Base-by-base conservation (phyloP, 2,888 invertebrate genomes). In the Caenorhabditis zanzibari region DNA sequence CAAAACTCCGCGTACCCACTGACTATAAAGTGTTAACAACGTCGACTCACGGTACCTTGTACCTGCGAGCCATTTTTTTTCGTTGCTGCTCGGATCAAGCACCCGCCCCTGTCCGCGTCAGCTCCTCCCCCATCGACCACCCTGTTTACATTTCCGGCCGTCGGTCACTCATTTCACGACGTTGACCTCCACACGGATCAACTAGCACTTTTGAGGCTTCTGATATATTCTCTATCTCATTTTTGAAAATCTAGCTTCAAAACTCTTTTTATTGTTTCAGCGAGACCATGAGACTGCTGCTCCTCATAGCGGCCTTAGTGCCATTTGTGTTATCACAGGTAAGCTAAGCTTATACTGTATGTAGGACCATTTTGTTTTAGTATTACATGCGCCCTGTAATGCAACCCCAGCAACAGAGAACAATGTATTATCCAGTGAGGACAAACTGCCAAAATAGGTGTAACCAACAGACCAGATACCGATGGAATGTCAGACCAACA, bases 371-470 rank as follows among this genome's bases (percentile, higher is more conserved):
- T 2, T 14, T 58, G 10, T 66, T 84, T 56, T 35, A 84, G 84
- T 76, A 80, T 19, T 80, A 81, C 52, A 59, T 72, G 35, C 84
- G 75, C 12, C 80, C 80, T 59, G 79, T 83, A 3, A 61, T 74
- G 61, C 79, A 83, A 35, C 82, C 77, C n/a, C 79, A 76, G 19
- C 82, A 85, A 52, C 85, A 84, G 59, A 79, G 86, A 64, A 73
- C 75, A n/a, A 82, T 86, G 71, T 91, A 88, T 77, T 91, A 91
- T 63, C 91, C 91, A 22, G 87, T 91, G 38, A 83, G 91, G 63
- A 91, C 90, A 4, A 91, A 91, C 71, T 91, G 91, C 35, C 85
- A 88, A 38, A 89, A 87, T 73, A 76, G 85, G 72, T 91, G 90
- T 49, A 84, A 84, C 16, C 88, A 86, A 10, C 89, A 90, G 79